Conservation (phyloP, 2,888 invertebrate genomes). For the Choristoneura rosaceana region DNA sequence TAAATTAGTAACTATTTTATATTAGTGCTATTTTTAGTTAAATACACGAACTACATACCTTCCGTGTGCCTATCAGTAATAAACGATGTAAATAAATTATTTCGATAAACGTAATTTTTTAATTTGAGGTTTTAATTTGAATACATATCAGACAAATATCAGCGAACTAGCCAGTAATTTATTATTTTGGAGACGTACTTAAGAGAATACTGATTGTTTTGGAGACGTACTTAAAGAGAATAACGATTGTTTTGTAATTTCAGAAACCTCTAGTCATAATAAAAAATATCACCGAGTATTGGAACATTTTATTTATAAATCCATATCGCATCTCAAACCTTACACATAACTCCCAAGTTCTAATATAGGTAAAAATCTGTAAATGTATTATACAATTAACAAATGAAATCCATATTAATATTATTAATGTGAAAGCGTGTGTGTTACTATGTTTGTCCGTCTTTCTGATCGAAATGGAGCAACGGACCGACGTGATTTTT, state of each 20-base stretch:
- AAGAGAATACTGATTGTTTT: constrained; percentile 81
- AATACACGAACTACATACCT: constrained; percentile 62
- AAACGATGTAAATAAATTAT: constrained; percentile 55
- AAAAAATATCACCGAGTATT: constrained; percentile 81
- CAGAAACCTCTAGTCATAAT: constrained; percentile 90
- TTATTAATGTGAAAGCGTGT: too few relatives aligned
- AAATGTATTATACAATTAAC: too few relatives aligned
- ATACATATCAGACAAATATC: constrained; percentile 81
- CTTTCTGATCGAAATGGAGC: too few relatives aligned
- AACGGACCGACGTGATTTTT: too few relatives aligned
- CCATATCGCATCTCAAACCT: not conserved
- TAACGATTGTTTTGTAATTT: constrained; percentile 86
- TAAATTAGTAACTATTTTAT: constrained; percentile 56
- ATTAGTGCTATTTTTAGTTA: constrained; percentile 58
- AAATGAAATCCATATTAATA: too few relatives aligned
- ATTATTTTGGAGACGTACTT: constrained; percentile 74
- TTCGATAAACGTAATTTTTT: constrained; percentile 51
- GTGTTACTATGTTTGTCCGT: too few relatives aligned
- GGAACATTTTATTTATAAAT: constrained; percentile 56
- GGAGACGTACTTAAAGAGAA: constrained; percentile 69
- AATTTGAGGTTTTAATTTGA: constrained; percentile 79
- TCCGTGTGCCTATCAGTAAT: constrained; percentile 77
- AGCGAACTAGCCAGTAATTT: constrained; percentile 62
- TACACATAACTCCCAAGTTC: not conserved
- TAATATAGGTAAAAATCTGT: too few relatives aligned